These are phyloP conservation scores for Tinamus guttatus DNA, from an alignment of 2,113 vertebrate genomes.

Conservation along the genomic window DNA sequence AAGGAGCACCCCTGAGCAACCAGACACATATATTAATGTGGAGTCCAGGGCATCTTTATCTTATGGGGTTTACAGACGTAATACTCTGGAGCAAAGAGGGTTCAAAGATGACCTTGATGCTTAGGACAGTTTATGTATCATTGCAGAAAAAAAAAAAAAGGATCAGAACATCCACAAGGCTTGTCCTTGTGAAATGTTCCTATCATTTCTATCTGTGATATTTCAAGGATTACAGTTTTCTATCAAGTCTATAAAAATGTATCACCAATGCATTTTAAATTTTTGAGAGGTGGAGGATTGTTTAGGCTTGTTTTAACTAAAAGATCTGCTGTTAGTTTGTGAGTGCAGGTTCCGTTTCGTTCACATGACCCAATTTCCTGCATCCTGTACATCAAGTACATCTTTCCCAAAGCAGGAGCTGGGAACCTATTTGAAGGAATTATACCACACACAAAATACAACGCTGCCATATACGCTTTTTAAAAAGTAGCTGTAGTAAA, in stretches of 20 bases:
- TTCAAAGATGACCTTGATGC: neutral
- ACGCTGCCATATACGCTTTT: rapidly evolving
- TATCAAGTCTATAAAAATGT: neutral
- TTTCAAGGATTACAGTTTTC: neutral
- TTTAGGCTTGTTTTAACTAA: neutral
- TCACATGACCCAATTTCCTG: neutral
- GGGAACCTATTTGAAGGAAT: neutral
- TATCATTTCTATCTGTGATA: neutral
- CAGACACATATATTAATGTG: neutral
- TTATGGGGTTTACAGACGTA: rapidly evolving
- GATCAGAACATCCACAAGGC: neutral
- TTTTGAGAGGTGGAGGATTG: neutral
- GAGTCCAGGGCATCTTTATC: neutral
- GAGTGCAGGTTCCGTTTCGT: neutral
- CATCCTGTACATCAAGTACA: neutral
- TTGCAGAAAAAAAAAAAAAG: neutral
- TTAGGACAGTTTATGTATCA: neutral
- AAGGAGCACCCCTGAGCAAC: neutral
- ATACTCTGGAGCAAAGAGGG: neutral
- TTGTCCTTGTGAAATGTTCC: neutral
- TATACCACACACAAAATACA: rapidly evolving
- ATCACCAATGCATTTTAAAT: neutral
- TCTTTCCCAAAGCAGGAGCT: neutral
- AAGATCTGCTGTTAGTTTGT: neutral
- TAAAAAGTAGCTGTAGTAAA: rapidly evolving